Percentiles rank a stretch among this genome's conserved stretches.
These are phyloP conservation scores for Oxyura jamaicensis DNA, from an alignment of 2,113 vertebrate species.

Conservation along the genomic window DNA sequence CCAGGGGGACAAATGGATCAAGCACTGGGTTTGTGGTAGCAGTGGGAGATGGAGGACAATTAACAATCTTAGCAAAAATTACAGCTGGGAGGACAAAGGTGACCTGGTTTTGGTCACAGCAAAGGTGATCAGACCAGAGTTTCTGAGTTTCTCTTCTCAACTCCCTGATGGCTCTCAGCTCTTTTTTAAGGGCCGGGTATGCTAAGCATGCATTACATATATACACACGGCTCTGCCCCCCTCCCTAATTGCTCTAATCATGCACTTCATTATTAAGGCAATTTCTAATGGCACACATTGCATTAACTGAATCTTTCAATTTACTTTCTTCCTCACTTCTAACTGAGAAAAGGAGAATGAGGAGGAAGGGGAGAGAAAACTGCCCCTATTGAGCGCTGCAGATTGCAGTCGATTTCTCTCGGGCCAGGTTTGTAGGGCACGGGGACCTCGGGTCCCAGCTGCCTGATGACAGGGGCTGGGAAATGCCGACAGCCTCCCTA, in stretches of 20 bases:
- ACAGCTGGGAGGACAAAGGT: neutral
- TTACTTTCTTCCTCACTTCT: neutral
- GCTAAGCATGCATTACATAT: neutral
- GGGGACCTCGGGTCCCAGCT: neutral
- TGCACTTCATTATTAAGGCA: slow-evolving; percentile 15
- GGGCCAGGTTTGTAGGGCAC: neutral
- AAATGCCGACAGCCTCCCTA: neutral
- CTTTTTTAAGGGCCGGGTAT: neutral
- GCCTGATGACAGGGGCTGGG: no score
- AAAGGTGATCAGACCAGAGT: neutral
- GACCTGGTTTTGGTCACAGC: neutral
- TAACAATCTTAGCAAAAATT: neutral
- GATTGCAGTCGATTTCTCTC: neutral
- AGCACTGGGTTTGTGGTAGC: accelerated
- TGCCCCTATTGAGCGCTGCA: neutral
- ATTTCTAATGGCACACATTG: slow-evolving; percentile 28
- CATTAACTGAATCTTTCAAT: neutral
- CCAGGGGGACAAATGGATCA: neutral
- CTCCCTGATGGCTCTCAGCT: neutral
- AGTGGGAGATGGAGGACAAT: neutral
- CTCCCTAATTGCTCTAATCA: slow-evolving; percentile 28
- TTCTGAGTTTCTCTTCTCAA: neutral
- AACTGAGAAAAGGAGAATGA: neutral
- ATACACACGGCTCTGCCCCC: neutral
- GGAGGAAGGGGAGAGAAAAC: neutral